phyloP scores from a whole-genome alignment of 2,797 vertebrate species.

The Oreonectes daqikongensis region DNA sequence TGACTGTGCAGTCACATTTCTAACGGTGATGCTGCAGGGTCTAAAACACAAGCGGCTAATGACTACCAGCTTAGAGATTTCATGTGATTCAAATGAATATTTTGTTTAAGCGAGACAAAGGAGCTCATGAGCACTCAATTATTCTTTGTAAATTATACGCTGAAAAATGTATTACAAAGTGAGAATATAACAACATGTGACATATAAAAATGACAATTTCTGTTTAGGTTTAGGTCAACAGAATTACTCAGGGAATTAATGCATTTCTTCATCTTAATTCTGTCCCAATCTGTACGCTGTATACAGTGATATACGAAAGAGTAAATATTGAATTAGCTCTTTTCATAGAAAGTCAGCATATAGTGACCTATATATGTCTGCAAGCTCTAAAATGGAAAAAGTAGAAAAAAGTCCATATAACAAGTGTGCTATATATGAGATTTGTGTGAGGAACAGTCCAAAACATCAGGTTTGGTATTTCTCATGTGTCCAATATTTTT shows the following conservation, averaged over 20 bases:
- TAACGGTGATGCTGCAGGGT: slow-evolving; percentile 40
- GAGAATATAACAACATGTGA: background rate
- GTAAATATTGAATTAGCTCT: background rate
- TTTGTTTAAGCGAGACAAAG: background rate
- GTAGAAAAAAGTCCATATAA: background rate
- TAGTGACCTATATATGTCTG: no score
- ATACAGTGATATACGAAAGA: background rate
- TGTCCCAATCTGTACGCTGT: no score
- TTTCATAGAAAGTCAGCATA: background rate
- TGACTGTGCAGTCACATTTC: slow-evolving; percentile 28
- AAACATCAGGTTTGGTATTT: background rate
- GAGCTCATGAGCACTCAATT: background rate
- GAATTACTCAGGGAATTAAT: background rate
- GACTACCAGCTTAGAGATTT: slow-evolving; percentile 11
- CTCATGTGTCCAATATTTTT: no score
- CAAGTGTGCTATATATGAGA: background rate
- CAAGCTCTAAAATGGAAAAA: no score
- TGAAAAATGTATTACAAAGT: background rate
- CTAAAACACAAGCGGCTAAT: slow-evolving; percentile 28
- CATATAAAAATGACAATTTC: background rate
- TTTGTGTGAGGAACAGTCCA: background rate
- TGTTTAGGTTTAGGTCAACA: background rate
- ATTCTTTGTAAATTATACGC: background rate
- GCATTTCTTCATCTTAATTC: no score
- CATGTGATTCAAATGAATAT: slow-evolving; percentile 4